Percentiles rank a stretch among this genome's conserved stretches.
phyloP scores from a whole-genome alignment of 2,888 invertebrate genomes.

The Mimas tiliae region DNA sequence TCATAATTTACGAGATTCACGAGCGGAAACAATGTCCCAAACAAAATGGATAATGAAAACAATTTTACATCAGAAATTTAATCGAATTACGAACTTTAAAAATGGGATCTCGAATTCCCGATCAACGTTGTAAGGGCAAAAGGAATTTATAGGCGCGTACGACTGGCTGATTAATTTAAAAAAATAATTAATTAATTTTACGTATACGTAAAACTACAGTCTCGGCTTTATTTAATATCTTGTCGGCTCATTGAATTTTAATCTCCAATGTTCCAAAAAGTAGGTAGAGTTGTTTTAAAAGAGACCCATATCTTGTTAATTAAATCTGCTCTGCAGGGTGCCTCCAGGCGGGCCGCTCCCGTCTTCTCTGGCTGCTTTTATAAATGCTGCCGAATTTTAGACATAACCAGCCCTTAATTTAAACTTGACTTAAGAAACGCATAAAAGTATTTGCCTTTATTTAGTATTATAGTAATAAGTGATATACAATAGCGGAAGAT shows the following conservation, averaged over 20 bases:
- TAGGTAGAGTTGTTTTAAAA: constrained; percentile 79
- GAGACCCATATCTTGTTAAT: constrained; percentile 83
- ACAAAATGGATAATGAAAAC: constrained; percentile 79
- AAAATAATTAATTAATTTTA: constrained; percentile 48
- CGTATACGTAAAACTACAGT: constrained; percentile 55
- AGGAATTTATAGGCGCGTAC: constrained; percentile 48
- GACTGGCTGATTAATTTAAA: constrained; percentile 45
- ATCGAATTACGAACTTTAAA: constrained; percentile 70
- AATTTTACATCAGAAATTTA: constrained; percentile 74
- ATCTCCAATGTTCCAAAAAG: constrained; percentile 78
- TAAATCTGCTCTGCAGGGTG: constrained; percentile 81
- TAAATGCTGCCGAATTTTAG: constrained; percentile 77
- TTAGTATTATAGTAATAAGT: constrained; percentile 53
- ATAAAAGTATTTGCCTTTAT: constrained; percentile 62
- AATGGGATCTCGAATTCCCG: constrained; percentile 55
- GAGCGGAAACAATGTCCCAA: constrained; percentile 75
- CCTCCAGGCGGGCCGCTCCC: constrained; percentile 65
- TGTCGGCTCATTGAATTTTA: constrained; percentile 77
- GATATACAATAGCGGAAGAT: constrained; percentile 53
- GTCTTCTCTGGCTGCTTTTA: constrained; percentile 65
- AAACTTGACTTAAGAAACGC: constrained; percentile 72
- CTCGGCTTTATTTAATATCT: constrained; percentile 64
- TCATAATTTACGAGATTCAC: constrained; percentile 79
- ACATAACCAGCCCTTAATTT: constrained; percentile 76
- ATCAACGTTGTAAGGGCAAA: constrained; percentile 46